Conservation (phyloP, 2,113 vertebrate genomes). For the Malurus melanocephalus region DNA sequence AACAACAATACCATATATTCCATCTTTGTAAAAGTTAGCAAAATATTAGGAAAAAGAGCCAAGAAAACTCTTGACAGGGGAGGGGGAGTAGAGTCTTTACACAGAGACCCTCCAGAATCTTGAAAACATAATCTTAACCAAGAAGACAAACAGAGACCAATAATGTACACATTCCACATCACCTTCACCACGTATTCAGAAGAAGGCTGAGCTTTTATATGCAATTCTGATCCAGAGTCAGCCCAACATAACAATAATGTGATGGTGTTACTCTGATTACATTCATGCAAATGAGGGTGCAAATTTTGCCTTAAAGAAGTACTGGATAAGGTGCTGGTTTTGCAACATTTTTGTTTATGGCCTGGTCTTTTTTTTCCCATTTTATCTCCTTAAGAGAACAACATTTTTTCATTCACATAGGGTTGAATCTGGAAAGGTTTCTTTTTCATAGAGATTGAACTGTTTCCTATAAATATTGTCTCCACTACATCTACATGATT, state of each 20-base stretch:
- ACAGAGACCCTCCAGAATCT: background rate
- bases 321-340: background rate
- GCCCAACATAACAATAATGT: background rate
- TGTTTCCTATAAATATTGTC: background rate
- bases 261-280: background rate
- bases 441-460: background rate
- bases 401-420: background rate
- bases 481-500: background rate
- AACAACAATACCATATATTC: background rate
- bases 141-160: background rate
- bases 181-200: background rate
- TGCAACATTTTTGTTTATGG: background rate
- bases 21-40: rapidly evolving
- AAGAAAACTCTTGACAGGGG: background rate
- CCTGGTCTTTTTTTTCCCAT: background rate
- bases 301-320: background rate
- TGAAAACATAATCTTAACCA: background rate
- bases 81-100: background rate
- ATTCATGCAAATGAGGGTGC: background rate
- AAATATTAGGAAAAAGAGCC: background rate
- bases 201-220: background rate
- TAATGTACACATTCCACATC: background rate
- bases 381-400: background rate
- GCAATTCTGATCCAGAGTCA: background rate
- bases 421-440: background rate